phyloP scores from a whole-genome alignment of 1,140 invertebrate genomes.

The Cotesia glomerata region DNA sequence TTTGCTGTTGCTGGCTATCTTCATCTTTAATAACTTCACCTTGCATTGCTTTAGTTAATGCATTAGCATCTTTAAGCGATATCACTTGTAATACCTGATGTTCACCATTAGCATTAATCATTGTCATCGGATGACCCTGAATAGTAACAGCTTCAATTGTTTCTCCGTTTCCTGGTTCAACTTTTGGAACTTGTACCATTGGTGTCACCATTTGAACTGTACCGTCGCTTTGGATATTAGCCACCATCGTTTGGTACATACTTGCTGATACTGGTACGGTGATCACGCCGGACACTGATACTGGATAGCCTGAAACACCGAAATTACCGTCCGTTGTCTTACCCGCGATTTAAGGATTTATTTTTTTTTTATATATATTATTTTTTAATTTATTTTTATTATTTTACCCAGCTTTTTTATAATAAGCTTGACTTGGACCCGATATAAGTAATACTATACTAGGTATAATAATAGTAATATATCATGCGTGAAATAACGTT shows the following conservation, averaged over 20 bases:
- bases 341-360: slow-evolving; percentile 31
- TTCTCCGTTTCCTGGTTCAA: slow-evolving; percentile 71
- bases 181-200: slow-evolving; percentile 79
- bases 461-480: no score
- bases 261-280: slow-evolving; percentile 92
- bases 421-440: neutral
- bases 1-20: slow-evolving; percentile 57
- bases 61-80: slow-evolving; percentile 80
- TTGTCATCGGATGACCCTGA: slow-evolving; percentile 76
- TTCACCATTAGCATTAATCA: slow-evolving; percentile 74
- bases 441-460: no score
- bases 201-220: slow-evolving; percentile 81
- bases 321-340: slow-evolving; percentile 49
- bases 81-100: slow-evolving; percentile 82
- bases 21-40: slow-evolving; percentile 65
- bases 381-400: slow-evolving; percentile 1
- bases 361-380: slow-evolving; percentile 8
- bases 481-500: no score
- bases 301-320: slow-evolving; percentile 74
- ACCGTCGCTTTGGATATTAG: slow-evolving; percentile 84
- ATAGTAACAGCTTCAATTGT: slow-evolving; percentile 70
- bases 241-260: slow-evolving; percentile 96
- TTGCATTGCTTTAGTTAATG: slow-evolving; percentile 78
- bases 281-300: slow-evolving; percentile 92
- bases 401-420: neutral